phyloP scores from a whole-genome alignment of 2,113 vertebrate species.

The Conger conger region DNA sequence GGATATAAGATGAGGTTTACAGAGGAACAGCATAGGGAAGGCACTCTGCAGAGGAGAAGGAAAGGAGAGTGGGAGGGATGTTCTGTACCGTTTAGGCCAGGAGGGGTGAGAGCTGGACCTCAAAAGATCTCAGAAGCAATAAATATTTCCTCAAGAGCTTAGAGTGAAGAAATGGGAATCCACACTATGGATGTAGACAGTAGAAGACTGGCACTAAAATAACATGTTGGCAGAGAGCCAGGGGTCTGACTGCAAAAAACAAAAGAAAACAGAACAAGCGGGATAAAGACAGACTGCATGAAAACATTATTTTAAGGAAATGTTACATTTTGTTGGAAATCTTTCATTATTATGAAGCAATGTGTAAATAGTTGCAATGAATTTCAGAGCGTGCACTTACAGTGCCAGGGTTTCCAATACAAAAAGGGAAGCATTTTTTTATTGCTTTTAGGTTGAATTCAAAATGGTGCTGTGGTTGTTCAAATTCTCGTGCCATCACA shows the following conservation, averaged over 20 bases:
- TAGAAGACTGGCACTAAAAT: conserved; percentile 53
- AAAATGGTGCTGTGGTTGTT: conserved; percentile 59
- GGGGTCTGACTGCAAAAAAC: background rate
- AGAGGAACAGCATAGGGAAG: conserved; percentile 14
- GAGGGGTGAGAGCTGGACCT: conserved; percentile 42
- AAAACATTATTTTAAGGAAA: conserved; percentile 45
- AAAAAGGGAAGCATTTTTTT: conserved; percentile 32
- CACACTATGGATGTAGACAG: conserved; percentile 61
- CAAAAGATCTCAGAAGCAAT: conserved; percentile 73
- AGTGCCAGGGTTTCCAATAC: conserved; percentile 44
- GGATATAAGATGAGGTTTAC: conserved; percentile 21
- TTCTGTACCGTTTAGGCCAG: conserved; percentile 25
- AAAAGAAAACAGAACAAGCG: conserved; percentile 14
- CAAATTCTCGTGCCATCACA: conserved; percentile 46
- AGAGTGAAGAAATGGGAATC: conserved; percentile 50
- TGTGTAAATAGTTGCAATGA: conserved; percentile 63
- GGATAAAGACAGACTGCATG: conserved; percentile 11
- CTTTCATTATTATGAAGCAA: conserved; percentile 40
- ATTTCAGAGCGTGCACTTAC: conserved; percentile 46
- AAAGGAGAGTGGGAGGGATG: background rate
- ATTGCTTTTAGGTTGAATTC: conserved; percentile 43
- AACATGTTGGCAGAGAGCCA: conserved; percentile 27
- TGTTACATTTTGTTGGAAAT: conserved; percentile 53
- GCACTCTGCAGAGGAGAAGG: conserved; percentile 19
- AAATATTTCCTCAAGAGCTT: conserved; percentile 70